Percentiles rank a stretch among this genome's conserved stretches.
Conservation (phyloP, 2,888 invertebrate genomes). For the Mantis religiosa region DNA sequence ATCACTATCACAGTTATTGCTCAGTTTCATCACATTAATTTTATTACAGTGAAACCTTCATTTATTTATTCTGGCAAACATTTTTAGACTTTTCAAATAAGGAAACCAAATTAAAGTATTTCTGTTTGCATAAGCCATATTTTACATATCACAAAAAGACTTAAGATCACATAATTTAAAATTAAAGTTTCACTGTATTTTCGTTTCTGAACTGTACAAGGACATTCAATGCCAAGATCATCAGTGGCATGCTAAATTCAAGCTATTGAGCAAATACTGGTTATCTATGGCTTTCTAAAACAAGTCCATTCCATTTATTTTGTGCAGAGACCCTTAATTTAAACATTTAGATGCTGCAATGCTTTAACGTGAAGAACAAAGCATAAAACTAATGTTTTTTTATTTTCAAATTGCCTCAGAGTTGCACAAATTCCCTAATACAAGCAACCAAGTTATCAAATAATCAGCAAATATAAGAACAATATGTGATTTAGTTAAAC, state of each 20-base stretch:
- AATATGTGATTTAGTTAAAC: not conserved
- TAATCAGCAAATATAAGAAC: too few relatives aligned
- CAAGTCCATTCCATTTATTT: not conserved
- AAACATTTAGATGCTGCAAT: not conserved
- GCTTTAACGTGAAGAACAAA: not conserved
- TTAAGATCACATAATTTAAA: too few relatives aligned
- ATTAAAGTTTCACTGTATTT: not conserved
- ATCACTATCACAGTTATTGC: not conserved
- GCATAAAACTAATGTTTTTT: not conserved
- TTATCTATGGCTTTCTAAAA: not conserved
- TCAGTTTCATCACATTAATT: not conserved
- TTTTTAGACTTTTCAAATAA: too few relatives aligned
- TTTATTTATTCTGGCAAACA: too few relatives aligned
- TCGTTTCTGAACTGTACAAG: not conserved
- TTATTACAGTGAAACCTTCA: too few relatives aligned
- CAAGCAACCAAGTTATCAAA: not conserved
- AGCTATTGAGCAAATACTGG: not conserved
- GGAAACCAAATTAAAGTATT: too few relatives aligned
- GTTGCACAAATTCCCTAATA: not conserved
- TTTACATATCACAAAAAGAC: too few relatives aligned
- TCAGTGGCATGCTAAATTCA: not conserved
- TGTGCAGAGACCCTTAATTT: not conserved
- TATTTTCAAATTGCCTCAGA: not conserved
- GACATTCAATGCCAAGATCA: not conserved
- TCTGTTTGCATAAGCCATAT: too few relatives aligned